Percentiles rank a stretch among this genome's conserved stretches.
phyloP scores from a whole-genome alignment of 2,888 invertebrate genomes.

The Cyaniris semiargus region DNA sequence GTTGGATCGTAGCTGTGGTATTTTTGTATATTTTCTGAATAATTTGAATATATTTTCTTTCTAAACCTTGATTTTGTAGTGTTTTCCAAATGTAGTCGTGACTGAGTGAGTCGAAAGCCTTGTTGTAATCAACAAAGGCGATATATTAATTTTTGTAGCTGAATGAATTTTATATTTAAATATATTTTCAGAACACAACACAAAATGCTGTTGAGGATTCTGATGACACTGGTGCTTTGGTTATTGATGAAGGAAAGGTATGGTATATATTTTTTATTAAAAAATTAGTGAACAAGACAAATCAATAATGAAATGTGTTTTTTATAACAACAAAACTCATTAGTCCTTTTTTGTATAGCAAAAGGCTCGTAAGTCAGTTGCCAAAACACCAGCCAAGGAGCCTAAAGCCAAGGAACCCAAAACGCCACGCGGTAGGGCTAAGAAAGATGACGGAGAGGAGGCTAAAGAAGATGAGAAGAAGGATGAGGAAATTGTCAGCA shows the following conservation, averaged over 20 bases:
- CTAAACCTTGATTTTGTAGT: too few relatives aligned
- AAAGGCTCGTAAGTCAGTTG: constrained; percentile 55
- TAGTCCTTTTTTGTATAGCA: constrained; percentile 31
- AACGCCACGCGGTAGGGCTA: constrained; percentile 63
- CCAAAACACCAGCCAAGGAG: constrained; percentile 48
- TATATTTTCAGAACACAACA: constrained; percentile 53
- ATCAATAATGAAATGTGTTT: too few relatives aligned
- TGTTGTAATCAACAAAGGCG: too few relatives aligned
- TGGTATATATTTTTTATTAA: constrained; percentile 19
- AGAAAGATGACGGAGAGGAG: constrained; percentile 58
- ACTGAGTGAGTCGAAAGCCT: too few relatives aligned
- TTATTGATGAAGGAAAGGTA: constrained; percentile 72
- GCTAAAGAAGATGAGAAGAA: constrained; percentile 56
- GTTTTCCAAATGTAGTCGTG: too few relatives aligned
- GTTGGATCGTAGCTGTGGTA: too few relatives aligned
- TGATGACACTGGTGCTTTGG: constrained; percentile 64
- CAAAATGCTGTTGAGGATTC: constrained; percentile 74
- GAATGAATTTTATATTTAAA: not conserved
- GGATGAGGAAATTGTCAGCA: constrained; percentile 81
- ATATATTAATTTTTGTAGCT: too few relatives aligned
- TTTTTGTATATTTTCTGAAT: too few relatives aligned
- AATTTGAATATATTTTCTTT: too few relatives aligned
- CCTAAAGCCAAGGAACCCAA: constrained; percentile 58
- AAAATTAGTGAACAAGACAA: too few relatives aligned
- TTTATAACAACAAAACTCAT: not conserved